Base-by-base conservation (phyloP, 2,888 invertebrate genomes). In the Thymelicus lineola region DNA sequence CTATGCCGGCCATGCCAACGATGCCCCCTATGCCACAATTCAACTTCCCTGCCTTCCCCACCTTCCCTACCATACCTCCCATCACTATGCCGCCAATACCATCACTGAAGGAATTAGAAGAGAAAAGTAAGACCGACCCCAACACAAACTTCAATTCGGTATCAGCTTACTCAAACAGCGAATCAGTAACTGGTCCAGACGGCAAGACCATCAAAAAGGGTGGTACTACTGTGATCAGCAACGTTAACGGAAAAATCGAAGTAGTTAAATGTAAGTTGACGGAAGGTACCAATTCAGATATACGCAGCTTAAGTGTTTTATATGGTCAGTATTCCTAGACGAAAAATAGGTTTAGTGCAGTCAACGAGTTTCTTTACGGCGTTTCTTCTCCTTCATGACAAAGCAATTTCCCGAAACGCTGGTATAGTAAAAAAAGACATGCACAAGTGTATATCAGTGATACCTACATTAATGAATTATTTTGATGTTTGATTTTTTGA, bases 111-210 rank as follows among this genome's bases (percentile, higher is more conserved):
- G 61, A 60, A 62, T 38, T 6, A 38, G 62, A 14, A 17, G 55
- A 20, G 14, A 58, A 15, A 62, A 45, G 15, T 55, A 68, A 58
- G n/a, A 46, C 9, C 15, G 35, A 63, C 0, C 77, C 77, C 0
- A 82, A 83, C 5, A 76, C 77, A n/a, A 68, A 76, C 2, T 84
- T 73, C 69, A 79, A 72, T 4, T 85, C 82, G 0, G 73, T 85
- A 0, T 45, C 75, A 0, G 75, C 84, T 2, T 74, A 63, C 4
- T 77, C 85, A 0, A 58, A 63, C 0, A 81, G 79, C 28, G 73
- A 71, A 0, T 62, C 75, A 4, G 63, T 50, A 0, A 50, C 58
- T 7, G 84, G 77, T 50, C 71, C 77, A 10, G 72, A 81, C 7
- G 86, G 85, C 0, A 85, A 85, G 2, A 53, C 73, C 0, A 61